Evolutionary conservation across 2,797 vertebrate species (phyloP).

Genomic region (Gymnopithys bicolor): DNA sequence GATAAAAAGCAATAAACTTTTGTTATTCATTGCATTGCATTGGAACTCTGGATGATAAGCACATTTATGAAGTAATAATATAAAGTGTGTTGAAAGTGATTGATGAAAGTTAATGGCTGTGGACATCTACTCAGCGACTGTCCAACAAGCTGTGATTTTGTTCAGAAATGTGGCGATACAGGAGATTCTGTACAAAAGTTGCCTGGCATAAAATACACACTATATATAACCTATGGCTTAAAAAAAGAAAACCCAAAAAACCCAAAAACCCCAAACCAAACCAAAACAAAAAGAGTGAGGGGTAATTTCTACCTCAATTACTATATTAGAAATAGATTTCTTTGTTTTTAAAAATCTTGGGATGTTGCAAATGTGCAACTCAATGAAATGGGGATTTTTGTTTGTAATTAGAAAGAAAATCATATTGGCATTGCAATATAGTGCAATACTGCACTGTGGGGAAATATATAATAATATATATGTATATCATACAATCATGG

Average conservation of each 20-base stretch:
- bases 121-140: not conserved
- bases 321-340: not conserved
- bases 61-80: not conserved
- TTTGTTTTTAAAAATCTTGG: not conserved
- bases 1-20: not conserved
- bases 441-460: no score
- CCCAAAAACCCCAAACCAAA: no score
- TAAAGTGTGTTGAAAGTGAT: not conserved
- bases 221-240: not conserved
- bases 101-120: not conserved
- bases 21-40: not conserved
- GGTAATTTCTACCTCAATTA: not conserved
- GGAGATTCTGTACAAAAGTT: not conserved
- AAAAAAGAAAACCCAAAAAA: not conserved
- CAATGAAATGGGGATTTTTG: not conserved
- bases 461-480: no score
- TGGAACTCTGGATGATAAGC: not conserved
- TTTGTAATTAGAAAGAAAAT: not conserved
- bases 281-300: rapidly evolving
- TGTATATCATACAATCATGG: no score
- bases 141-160: not conserved
- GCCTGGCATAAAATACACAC: not conserved
- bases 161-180: not conserved
- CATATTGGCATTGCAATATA: no score
- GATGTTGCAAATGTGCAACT: rapidly evolving